Evolutionary conservation across 2,888 invertebrate species (phyloP).

Genomic region (Cerceris rybyensis): DNA sequence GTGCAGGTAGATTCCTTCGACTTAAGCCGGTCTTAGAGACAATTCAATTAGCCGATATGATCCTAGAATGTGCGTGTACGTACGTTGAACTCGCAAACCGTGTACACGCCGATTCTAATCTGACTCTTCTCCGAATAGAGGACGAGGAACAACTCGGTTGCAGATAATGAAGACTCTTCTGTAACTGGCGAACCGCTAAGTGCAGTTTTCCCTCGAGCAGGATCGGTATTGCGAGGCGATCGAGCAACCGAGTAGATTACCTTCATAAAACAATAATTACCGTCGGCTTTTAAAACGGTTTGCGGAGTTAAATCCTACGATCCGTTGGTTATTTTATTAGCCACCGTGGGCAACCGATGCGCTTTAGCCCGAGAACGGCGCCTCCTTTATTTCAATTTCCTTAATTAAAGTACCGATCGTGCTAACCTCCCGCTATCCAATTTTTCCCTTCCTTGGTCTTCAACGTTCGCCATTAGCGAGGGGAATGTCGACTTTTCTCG

Average conservation of each 20-base stretch:
- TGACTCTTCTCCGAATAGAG: constrained; percentile 26
- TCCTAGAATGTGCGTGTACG: constrained; percentile 52
- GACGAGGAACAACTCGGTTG: not conserved
- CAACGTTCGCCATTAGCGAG: not conserved
- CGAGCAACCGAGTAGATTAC: constrained; percentile 42
- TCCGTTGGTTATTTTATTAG: constrained; percentile 55
- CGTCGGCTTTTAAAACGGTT: constrained; percentile 50
- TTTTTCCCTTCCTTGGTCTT: constrained; percentile 8
- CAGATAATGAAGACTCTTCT: constrained; percentile 7
- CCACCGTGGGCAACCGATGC: constrained; percentile 17
- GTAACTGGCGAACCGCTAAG: constrained; percentile 17
- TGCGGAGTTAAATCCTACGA: constrained; percentile 39
- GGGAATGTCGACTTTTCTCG: not conserved
- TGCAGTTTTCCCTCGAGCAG: constrained; percentile 39
- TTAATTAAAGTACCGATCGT: constrained; percentile 54
- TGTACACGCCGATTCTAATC: constrained; percentile 60
- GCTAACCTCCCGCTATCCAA: constrained; percentile 5
- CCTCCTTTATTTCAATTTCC: constrained; percentile 60
- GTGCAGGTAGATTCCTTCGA: constrained; percentile 52
- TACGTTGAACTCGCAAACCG: constrained; percentile 35
- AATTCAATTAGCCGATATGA: constrained; percentile 67
- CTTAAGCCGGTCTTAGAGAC: constrained; percentile 66
- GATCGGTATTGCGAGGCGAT: constrained; percentile 38
- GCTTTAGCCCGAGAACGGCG: constrained; percentile 16
- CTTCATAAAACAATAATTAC: constrained; percentile 63